Conservation (phyloP, 2,888 invertebrate species). For the Pterostichus niger region DNA sequence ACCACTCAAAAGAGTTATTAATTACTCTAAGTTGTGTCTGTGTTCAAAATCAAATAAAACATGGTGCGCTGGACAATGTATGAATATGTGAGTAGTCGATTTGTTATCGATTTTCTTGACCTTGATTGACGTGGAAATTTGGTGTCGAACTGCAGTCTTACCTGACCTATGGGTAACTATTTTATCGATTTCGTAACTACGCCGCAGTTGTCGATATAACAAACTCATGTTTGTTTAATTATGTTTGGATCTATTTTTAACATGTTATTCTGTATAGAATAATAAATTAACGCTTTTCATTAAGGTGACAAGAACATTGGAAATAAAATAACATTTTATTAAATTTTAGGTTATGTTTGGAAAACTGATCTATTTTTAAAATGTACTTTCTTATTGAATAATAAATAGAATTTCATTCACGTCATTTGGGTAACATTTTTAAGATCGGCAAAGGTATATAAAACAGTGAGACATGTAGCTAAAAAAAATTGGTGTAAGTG, state of each 20-base stretch:
- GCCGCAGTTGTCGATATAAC: not conserved
- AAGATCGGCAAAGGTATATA: no score
- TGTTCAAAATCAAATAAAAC: not conserved
- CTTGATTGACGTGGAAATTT: constrained; percentile 22
- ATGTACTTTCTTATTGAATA: not conserved
- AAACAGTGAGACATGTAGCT: no score
- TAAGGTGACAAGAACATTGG: not conserved
- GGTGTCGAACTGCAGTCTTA: not conserved
- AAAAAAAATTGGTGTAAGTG: no score
- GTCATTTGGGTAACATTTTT: no score
- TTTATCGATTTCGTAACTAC: constrained; percentile 44
- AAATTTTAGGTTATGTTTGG: not conserved
- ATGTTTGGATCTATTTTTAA: not conserved
- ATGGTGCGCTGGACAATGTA: no score
- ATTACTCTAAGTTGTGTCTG: not conserved
- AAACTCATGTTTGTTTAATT: constrained; percentile 5
- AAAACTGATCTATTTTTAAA: not conserved
- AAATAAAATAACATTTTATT: not conserved
- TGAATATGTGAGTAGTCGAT: not conserved
- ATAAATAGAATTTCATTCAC: not conserved
- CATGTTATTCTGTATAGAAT: not conserved
- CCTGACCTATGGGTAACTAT: constrained; percentile 50
- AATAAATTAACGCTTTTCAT: not conserved
- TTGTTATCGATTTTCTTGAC: not conserved
- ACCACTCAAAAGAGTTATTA: not conserved